Conservation (phyloP, 1,140 invertebrate genomes). For the Agrypnia vestita region DNA sequence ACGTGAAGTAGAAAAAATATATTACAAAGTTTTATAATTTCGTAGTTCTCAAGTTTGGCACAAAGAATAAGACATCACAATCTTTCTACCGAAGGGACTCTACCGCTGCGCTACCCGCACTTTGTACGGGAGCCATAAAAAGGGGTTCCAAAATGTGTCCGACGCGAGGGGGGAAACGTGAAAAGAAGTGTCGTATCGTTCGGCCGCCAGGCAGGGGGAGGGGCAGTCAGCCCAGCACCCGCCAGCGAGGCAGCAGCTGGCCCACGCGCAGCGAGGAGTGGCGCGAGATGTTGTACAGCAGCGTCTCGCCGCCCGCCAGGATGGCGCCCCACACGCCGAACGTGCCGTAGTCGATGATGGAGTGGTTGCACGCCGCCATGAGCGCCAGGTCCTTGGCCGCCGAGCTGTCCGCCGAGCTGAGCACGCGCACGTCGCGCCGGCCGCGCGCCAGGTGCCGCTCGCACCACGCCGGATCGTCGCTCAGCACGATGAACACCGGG, state of each 20-base stretch:
- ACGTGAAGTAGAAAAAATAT: slow-evolving; percentile 62
- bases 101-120: no score
- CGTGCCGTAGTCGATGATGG: slow-evolving; percentile 81
- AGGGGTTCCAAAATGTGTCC: no score
- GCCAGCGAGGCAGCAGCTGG: slow-evolving; percentile 74
- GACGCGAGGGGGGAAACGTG: no score
- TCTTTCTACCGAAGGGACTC: not conserved
- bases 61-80: slow-evolving; percentile 57
- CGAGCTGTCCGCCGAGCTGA: slow-evolving; percentile 66
- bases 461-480: slow-evolving; percentile 78
- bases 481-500: slow-evolving; percentile 75
- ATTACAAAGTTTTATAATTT: slow-evolving; percentile 52
- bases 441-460: slow-evolving; percentile 69
- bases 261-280: slow-evolving; percentile 74
- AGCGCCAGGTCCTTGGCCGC: slow-evolving; percentile 78
- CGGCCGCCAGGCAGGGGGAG: not conserved
- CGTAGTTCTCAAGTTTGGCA: slow-evolving; percentile 56
- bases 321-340: slow-evolving; percentile 82
- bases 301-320: slow-evolving; percentile 76
- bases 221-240: slow-evolving; percentile 64
- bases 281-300: slow-evolving; percentile 74
- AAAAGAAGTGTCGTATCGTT: slow-evolving; percentile 21
- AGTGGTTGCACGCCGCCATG: slow-evolving; percentile 78
- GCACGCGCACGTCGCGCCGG: slow-evolving; percentile 71
- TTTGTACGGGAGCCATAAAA: no score